phyloP scores from a whole-genome alignment of 1,140 invertebrate species.

The Musca vetustissima region DNA sequence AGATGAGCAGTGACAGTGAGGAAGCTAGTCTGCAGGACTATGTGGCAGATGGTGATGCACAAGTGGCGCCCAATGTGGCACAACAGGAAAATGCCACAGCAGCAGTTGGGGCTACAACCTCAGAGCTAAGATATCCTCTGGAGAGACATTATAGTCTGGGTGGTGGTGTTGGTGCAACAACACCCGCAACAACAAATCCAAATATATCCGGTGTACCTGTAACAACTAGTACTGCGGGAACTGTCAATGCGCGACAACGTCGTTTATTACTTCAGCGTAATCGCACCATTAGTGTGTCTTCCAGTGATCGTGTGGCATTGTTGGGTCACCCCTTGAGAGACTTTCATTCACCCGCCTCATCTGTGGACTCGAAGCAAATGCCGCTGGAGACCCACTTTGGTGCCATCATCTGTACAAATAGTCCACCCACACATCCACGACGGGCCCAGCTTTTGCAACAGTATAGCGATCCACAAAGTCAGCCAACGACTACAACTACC shows the following conservation, averaged over 20 bases:
- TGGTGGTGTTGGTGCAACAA: slow-evolving; percentile 12
- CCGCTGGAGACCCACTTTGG: slow-evolving; percentile 50
- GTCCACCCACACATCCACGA: slow-evolving; percentile 35
- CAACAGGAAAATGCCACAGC: neutral
- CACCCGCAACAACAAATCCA: neutral
- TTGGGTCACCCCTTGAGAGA: slow-evolving; percentile 33
- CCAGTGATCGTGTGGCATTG: slow-evolving; percentile 37
- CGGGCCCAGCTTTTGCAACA: slow-evolving; percentile 48
- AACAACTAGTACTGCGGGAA: slow-evolving; percentile 14
- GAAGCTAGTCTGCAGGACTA: slow-evolving; percentile 47
- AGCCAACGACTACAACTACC: slow-evolving; percentile 46
- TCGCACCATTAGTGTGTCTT: slow-evolving; percentile 43
- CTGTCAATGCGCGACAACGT: slow-evolving; percentile 34
- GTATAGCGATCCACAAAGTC: slow-evolving; percentile 51
- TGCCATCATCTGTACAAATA: slow-evolving; percentile 37
- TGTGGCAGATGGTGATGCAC: slow-evolving; percentile 4
- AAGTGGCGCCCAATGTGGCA: neutral
- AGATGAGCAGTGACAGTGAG: slow-evolving; percentile 78
- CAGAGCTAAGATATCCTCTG: slow-evolving; percentile 23
- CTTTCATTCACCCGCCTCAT: slow-evolving; percentile 24
- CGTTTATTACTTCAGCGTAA: slow-evolving; percentile 46
- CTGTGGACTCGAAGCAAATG: slow-evolving; percentile 7
- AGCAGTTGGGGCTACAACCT: neutral
- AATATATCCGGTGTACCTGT: neutral
- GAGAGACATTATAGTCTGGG: slow-evolving; percentile 44